phyloP scores from a whole-genome alignment of 2,888 invertebrate species.

The Meghimatium bilineatum region DNA sequence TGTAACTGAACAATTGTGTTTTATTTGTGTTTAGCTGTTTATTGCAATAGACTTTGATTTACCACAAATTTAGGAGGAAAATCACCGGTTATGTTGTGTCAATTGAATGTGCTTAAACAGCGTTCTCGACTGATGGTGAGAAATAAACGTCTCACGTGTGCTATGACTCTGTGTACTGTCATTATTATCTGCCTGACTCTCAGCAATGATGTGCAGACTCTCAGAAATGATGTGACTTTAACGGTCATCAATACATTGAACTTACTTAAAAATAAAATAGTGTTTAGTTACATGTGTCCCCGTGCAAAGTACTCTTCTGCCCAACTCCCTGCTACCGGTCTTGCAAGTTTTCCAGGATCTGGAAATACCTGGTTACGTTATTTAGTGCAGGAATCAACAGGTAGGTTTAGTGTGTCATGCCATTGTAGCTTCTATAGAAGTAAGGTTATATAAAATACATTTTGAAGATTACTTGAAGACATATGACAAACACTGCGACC shows the following conservation, averaged over 20 bases:
- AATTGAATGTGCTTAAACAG: neutral
- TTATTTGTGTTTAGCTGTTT: no score
- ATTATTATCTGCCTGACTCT: neutral
- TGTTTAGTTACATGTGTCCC: neutral
- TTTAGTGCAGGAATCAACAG: conserved; percentile 25
- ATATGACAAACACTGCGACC: no score
- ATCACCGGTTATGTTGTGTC: no score
- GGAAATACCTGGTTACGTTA: conserved; percentile 38
- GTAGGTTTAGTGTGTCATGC: neutral
- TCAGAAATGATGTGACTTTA: neutral
- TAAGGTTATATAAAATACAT: no score
- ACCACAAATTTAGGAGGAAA: no score
- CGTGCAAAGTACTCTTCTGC: neutral
- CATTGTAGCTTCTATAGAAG: no score
- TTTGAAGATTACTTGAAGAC: no score
- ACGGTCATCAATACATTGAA: neutral
- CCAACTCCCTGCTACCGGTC: conserved; percentile 15
- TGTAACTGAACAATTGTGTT: no score
- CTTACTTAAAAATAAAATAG: neutral
- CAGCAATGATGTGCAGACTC: neutral
- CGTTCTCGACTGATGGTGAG: neutral
- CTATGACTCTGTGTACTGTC: neutral
- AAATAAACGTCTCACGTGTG: neutral
- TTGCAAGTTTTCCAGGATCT: conserved; percentile 41
- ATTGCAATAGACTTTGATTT: no score